Conservation (phyloP, 2,797 vertebrate genomes). For the Pseudocheirus occidentalis region DNA sequence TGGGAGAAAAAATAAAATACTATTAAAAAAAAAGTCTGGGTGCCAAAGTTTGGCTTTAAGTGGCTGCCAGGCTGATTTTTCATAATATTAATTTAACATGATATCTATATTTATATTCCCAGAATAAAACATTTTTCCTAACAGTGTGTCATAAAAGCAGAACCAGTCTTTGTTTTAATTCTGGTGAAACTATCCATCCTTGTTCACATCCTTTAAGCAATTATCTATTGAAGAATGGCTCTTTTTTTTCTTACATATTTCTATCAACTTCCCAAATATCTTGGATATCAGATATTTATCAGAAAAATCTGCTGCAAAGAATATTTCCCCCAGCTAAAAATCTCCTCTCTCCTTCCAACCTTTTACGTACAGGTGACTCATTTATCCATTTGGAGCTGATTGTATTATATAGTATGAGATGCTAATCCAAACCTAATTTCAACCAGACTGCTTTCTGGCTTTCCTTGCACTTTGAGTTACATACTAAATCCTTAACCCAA, state of each 20-base stretch:
- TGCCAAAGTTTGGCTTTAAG: neutral
- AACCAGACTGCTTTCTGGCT: neutral
- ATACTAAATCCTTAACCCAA: neutral
- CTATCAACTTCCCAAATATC: neutral
- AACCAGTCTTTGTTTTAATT: neutral
- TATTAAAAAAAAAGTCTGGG: neutral
- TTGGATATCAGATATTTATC: neutral
- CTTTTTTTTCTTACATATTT: neutral
- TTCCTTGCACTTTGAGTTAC: neutral
- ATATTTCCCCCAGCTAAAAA: neutral
- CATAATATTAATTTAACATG: neutral
- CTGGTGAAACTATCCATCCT: neutral
- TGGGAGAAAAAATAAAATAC: neutral
- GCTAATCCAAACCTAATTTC: neutral
- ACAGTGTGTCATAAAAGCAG: neutral
- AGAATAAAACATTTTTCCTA: neutral
- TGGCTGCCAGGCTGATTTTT: neutral
- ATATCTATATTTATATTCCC: neutral
- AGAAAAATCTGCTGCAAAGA: neutral
- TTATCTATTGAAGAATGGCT: neutral
- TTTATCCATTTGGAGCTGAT: neutral
- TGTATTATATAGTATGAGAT: neutral
- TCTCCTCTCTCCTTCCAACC: neutral
- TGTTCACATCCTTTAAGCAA: neutral
- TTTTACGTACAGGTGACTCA: neutral